Conservation (phyloP, 64 coral and sea anemone species). For the Actinia tenebrosa region DNA sequence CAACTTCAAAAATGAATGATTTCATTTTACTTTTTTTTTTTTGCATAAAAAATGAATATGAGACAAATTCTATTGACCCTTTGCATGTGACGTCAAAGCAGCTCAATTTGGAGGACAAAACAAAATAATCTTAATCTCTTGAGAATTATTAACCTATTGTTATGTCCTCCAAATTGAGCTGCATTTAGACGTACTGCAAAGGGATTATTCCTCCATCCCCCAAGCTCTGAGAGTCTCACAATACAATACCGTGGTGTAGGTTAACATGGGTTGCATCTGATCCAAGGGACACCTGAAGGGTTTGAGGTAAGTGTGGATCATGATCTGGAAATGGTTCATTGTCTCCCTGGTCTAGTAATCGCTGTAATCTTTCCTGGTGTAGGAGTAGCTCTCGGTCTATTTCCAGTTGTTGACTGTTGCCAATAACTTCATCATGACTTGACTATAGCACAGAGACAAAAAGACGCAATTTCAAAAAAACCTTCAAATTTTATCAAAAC, state of each 20-base stretch:
- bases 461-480: not conserved
- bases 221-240: too few species aligned
- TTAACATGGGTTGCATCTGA: not conserved
- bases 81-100: too few species aligned
- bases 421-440: slow-evolving; percentile 58
- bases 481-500: not conserved
- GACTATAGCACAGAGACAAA: slow-evolving; percentile 28
- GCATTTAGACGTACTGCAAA: too few species aligned
- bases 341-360: slow-evolving; percentile 81
- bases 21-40: not conserved
- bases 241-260: not conserved
- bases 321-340: slow-evolving; percentile 60
- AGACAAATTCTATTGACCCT: too few species aligned
- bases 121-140: too few species aligned
- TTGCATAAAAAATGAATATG: too few species aligned
- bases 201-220: too few species aligned
- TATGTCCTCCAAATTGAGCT: too few species aligned
- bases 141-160: too few species aligned
- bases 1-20: not conserved
- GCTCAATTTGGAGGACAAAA: too few species aligned
- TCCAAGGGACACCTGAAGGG: slow-evolving; percentile 26
- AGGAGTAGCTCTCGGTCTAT: slow-evolving; percentile 77
- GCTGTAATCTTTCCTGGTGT: slow-evolving; percentile 80
- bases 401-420: slow-evolving; percentile 64
- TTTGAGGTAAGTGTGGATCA: slow-evolving; percentile 28